Percentiles rank a stretch among this genome's conserved stretches.
These are phyloP conservation scores for Empis stercorea DNA, from an alignment of 2,888 invertebrate genomes.

Conservation along the genomic window DNA sequence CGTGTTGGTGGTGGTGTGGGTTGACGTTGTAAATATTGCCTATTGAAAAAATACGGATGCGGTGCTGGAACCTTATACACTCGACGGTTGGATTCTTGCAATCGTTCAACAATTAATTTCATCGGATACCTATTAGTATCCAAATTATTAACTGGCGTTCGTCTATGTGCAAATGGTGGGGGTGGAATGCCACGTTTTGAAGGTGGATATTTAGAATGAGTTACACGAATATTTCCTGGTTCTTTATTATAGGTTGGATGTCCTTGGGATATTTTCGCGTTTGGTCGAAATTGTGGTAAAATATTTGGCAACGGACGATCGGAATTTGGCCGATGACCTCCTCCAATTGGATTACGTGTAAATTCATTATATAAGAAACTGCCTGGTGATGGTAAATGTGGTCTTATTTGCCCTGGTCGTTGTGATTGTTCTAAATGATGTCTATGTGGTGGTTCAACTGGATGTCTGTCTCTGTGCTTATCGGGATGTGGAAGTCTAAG, in stretches of 20 bases:
- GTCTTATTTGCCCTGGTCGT: constrained; percentile 14
- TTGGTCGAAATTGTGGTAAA: constrained; percentile 57
- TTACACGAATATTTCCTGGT: constrained; percentile 29
- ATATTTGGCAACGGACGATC: constrained; percentile 46
- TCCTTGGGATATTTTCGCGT: constrained; percentile 43
- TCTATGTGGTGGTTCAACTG: background rate
- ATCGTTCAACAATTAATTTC: constrained; percentile 24
- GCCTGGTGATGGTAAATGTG: constrained; percentile 12
- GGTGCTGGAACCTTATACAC: constrained; percentile 26
- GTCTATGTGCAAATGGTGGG: constrained; percentile 30
- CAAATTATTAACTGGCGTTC: constrained; percentile 18
- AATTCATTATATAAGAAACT: constrained; percentile 23
- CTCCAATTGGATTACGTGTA: constrained; percentile 25
- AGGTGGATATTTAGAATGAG: constrained; percentile 16
- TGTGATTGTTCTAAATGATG: constrained; percentile 31
- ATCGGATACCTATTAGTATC: constrained; percentile 23
- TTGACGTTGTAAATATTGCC: constrained; percentile 23
- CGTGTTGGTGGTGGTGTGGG: constrained; percentile 13
- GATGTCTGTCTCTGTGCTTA: background rate
- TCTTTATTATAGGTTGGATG: constrained; percentile 28
- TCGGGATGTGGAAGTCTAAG: background rate
- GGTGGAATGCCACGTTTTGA: constrained; percentile 20
- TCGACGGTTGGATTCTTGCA: constrained; percentile 26
- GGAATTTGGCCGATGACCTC: constrained; percentile 21
- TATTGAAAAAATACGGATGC: constrained; percentile 18